Conservation (phyloP, 2,888 invertebrate genomes). For the Suillia variegata region DNA sequence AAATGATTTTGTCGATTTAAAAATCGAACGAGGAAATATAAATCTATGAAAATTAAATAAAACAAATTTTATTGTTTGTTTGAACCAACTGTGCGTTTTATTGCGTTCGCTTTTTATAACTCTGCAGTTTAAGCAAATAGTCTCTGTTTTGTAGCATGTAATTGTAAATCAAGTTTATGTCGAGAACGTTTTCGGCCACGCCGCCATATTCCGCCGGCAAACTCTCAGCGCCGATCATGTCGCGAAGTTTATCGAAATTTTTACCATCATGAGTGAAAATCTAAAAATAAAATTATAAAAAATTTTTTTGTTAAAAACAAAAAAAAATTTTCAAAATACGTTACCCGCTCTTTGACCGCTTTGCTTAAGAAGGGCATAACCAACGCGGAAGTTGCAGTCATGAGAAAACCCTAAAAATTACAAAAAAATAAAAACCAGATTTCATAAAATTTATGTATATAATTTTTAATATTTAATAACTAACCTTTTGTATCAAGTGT, state of each 20-base stretch:
- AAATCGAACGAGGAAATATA: no score
- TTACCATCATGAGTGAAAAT: constrained; percentile 53
- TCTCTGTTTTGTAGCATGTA: constrained; percentile 44
- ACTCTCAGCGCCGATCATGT: constrained; percentile 51
- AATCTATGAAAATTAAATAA: no score
- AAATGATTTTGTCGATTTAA: no score
- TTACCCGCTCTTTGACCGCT: constrained; percentile 49
- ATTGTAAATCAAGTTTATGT: constrained; percentile 47
- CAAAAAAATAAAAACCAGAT: no score
- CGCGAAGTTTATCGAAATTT: constrained; percentile 49
- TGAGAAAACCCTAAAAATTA: constrained; percentile 51
- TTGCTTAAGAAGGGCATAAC: constrained; percentile 55
- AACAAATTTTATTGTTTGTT: no score
- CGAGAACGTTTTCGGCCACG: constrained; percentile 45
- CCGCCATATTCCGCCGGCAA: constrained; percentile 56
- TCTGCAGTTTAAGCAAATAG: constrained; percentile 47
- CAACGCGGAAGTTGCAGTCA: constrained; percentile 49
- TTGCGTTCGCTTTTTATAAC: constrained; percentile 39
- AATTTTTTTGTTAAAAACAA: constrained; percentile 2
- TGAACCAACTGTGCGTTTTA: not conserved
- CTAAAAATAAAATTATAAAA: constrained; percentile 32
- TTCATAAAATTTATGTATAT: no score
- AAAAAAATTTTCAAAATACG: not conserved
- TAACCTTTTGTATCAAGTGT: constrained; percentile 55
- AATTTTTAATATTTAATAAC: no score